Evolutionary conservation across 2,113 vertebrate genomes (phyloP).

Genomic region (Aspiorhynchus laticeps): DNA sequence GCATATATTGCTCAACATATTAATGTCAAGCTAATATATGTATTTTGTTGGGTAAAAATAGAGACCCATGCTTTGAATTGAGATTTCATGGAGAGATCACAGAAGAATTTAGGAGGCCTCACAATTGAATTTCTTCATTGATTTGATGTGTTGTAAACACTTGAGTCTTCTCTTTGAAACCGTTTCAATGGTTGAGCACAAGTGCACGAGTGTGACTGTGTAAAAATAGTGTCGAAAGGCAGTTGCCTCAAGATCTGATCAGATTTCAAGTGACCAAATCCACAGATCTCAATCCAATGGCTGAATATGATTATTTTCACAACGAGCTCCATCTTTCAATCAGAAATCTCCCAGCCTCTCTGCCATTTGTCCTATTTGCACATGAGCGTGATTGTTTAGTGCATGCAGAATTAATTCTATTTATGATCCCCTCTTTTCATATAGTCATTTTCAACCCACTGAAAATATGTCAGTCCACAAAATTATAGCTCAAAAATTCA

Average conservation of each 20-base stretch:
- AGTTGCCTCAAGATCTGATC: conserved; percentile 56
- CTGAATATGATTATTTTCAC: conserved; percentile 26
- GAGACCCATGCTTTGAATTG: background rate
- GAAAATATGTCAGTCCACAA: conserved; percentile 48
- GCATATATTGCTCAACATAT: background rate
- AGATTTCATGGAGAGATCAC: background rate
- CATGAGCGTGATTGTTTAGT: conserved; percentile 18
- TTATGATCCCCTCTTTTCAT: conserved; percentile 51
- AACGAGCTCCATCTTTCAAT: conserved; percentile 49
- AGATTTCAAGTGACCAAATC: conserved; percentile 54
- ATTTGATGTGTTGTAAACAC: conserved; percentile 48
- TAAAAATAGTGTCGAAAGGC: conserved; percentile 46
- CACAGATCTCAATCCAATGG: conserved; percentile 37
- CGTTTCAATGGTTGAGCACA: conserved; percentile 60
- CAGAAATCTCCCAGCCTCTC: conserved; percentile 39
- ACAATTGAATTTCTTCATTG: conserved; percentile 35
- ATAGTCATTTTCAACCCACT: background rate
- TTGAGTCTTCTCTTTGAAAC: conserved; percentile 58
- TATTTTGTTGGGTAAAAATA: background rate
- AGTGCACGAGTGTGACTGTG: conserved; percentile 49
- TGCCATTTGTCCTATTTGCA: conserved; percentile 44
- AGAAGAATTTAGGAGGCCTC: background rate
- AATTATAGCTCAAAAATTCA: conserved; percentile 56
- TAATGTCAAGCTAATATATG: background rate
- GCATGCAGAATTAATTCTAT: conserved; percentile 11